A percentile compares a stretch with the other conserved stretches of the same genome.
Evolutionary conservation across 2,888 invertebrate genomes (phyloP).

Genomic region (Carcina quercana): DNA sequence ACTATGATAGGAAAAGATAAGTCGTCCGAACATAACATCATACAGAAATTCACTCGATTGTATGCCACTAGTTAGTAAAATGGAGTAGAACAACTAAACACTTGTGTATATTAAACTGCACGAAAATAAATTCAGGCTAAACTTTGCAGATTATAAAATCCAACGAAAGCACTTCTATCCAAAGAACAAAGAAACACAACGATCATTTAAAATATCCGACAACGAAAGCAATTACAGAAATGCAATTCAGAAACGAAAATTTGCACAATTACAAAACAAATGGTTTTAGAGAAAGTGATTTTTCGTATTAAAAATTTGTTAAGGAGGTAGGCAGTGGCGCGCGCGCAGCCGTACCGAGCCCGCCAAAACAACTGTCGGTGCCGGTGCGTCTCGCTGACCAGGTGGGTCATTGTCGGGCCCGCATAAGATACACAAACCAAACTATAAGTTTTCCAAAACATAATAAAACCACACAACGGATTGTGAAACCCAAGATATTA

Average conservation of each 20-base stretch:
- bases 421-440: conserved; percentile 6
- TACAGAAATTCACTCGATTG: too few relatives aligned
- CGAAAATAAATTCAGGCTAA: not conserved
- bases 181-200: not conserved
- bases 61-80: too few relatives aligned
- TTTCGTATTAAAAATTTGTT: conserved; percentile 19
- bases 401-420: conserved; percentile 44
- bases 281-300: conserved; percentile 15
- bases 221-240: conserved; percentile 3
- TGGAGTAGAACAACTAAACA: conserved; percentile 9
- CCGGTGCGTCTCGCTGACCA: conserved; percentile 51
- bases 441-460: conserved; percentile 4
- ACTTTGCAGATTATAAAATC: too few relatives aligned
- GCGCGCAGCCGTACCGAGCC: conserved; percentile 44
- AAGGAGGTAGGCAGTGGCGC: conserved; percentile 19
- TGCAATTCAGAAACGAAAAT: conserved; percentile 4
- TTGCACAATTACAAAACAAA: conserved; percentile 4
- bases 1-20: conserved; percentile 38
- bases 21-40: too few relatives aligned
- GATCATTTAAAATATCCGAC: not conserved
- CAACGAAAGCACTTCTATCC: too few relatives aligned
- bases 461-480: conserved; percentile 9
- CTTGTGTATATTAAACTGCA: not conserved
- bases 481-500: not conserved
- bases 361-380: conserved; percentile 66